Conservation (phyloP, 2,797 vertebrate genomes). For the Helicolenus hilgendorfi region DNA sequence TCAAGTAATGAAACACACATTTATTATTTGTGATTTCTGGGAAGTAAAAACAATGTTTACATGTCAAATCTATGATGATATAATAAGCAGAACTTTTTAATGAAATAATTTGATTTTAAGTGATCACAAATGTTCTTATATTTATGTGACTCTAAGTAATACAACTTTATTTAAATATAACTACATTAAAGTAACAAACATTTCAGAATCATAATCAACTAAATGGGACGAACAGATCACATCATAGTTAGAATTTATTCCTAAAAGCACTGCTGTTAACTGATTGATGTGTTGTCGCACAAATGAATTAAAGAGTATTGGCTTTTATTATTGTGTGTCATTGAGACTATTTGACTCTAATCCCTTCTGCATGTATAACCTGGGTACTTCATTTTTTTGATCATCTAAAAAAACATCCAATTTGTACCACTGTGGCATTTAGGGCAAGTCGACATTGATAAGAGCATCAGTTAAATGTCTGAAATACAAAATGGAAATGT, state of each 20-base stretch:
- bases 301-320: not conserved
- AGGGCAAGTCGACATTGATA: conserved; percentile 13
- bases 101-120: not conserved
- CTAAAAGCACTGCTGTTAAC: not conserved
- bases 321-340: not conserved
- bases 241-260: not conserved
- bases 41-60: not conserved
- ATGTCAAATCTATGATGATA: not conserved
- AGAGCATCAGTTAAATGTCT: conserved; percentile 35
- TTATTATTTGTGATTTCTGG: not conserved
- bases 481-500: conserved; percentile 50
- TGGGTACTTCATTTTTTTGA: not conserved
- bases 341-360: not conserved
- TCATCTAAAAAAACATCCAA: not conserved
- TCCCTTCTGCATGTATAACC: not conserved
- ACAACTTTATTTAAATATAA: not conserved
- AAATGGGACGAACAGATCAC: not conserved
- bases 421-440: not conserved
- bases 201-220: not conserved
- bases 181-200: not conserved
- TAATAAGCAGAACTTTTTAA: not conserved
- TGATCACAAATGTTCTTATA: not conserved
- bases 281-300: not conserved
- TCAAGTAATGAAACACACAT: not conserved
- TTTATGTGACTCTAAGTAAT: not conserved